Conservation (phyloP, 2,888 invertebrate genomes). For the Halictus ligatus region DNA sequence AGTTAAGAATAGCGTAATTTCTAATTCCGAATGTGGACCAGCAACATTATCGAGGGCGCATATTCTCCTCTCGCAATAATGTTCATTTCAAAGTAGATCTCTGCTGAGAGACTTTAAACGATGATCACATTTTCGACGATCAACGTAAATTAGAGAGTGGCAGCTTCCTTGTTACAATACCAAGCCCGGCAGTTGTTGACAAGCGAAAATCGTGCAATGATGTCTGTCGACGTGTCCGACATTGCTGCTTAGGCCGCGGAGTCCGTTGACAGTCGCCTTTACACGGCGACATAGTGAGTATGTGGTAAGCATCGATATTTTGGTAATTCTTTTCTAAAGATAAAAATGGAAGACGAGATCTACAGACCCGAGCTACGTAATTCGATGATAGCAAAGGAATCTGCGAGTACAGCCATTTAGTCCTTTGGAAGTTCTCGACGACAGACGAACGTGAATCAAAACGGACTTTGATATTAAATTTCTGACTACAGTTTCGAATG, state of each 20-base stretch:
- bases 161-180: neutral
- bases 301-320: neutral
- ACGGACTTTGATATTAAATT: neutral
- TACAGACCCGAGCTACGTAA: neutral
- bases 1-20: neutral
- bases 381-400: neutral
- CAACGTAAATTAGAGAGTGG: constrained; percentile 1
- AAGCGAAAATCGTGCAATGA: neutral
- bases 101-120: neutral
- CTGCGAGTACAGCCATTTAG: no score
- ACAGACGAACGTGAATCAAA: no score
- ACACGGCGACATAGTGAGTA: neutral
- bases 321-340: neutral
- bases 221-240: constrained; percentile 21
- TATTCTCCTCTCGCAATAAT: neutral
- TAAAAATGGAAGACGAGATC: neutral
- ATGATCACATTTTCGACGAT: constrained; percentile 1
- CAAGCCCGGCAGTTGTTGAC: constrained; percentile 1
- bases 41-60: neutral
- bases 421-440: neutral
- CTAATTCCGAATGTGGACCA: neutral
- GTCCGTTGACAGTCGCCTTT: neutral
- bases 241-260: neutral
- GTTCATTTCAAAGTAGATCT: neutral
- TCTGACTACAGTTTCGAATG: neutral